Base-by-base conservation (phyloP, 2,797 vertebrate genomes). In the Rhyacichthys aspro region DNA sequence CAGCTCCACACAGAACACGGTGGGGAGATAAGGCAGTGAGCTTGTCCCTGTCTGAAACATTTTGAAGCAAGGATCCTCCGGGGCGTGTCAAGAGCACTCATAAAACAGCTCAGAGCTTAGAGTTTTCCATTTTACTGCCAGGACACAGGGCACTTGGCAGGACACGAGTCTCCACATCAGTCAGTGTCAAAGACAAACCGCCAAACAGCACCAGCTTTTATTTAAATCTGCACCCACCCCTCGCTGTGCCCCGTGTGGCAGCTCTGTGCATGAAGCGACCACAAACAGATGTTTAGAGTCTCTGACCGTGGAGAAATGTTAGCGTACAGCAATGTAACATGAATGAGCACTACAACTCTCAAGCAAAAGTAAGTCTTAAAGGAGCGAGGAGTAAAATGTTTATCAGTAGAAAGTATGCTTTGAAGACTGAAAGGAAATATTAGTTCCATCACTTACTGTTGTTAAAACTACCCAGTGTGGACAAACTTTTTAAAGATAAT, bases 201-300 rank as follows among this genome's bases (percentile, higher is more conserved):
- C 58, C 68, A 55, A 69, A 78, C 79, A 59, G 56, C 68, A 55
- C 70, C 59, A 62, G 66, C 80, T 76, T 76, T 58, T 88, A 89
- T 88, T 87, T 87, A 79, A 89, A 89, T 87, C 64, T 53, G 63
- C 49, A 50, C 58, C 74, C 61, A 11, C 67, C 82, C 23, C 23
- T 28, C 23, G 69, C 77, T 71, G 83, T 53, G 76, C 64, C 72
- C 81, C 50, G 18, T 55, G 57, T 70, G 83, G 76, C 59, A 62
- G 63, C 72, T 76, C 50, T 33, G 69, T 78, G 82, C 66, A 28
- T 63, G 58, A 74, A 81, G 80, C 77, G 66, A 70, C 81, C 65
- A 62, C 50, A 50, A 69, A 71, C 72, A 65, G 67, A 79, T 83
- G 83, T 85, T 50, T 3, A 9, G 11, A 17, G 14, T 7, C 5